These are phyloP conservation scores for Halocynthia roretzi DNA, from an alignment of 23 tunicate species.

Conservation along the genomic window DNA sequence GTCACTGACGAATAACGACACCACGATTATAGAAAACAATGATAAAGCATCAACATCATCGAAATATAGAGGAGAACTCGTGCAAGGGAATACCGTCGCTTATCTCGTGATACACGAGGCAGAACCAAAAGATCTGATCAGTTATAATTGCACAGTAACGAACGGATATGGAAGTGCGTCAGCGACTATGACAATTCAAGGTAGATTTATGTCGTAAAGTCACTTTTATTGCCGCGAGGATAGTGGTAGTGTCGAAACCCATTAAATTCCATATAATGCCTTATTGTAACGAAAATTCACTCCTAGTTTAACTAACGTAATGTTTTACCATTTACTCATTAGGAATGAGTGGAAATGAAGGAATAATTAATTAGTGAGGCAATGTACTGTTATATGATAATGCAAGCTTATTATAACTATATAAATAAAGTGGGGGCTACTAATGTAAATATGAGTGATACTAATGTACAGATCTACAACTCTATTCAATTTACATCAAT, in stretches of 20 bases:
- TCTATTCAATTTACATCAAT: conserved; percentile 15
- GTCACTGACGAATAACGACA: conserved; percentile 36
- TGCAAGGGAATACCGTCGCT: conserved; percentile 26
- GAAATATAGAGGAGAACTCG: conserved; percentile 41
- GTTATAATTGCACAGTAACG: conserved; percentile 52
- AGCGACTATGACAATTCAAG: conserved; percentile 29
- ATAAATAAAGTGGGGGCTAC: no score
- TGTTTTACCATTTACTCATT: no score
- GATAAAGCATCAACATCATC: background rate
- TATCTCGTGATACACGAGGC: conserved; percentile 13
- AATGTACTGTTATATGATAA: no score
- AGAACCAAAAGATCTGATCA: conserved; percentile 26
- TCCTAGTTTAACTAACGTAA: no score
- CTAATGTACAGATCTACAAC: background rate
- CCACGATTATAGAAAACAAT: background rate
- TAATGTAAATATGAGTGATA: no score
- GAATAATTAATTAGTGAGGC: no score
- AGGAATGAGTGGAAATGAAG: no score
- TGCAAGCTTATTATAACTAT: no score
- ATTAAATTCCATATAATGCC: no score
- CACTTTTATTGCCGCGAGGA: background rate
- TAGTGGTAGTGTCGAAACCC: no score
- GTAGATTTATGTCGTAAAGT: conserved; percentile 22
- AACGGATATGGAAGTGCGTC: conserved; percentile 50
- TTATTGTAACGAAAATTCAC: no score